Percentiles rank a stretch among this genome's conserved stretches.
These are phyloP conservation scores for Tetrao urogallus DNA, from an alignment of 2,113 vertebrate genomes.

Conservation along the genomic window DNA sequence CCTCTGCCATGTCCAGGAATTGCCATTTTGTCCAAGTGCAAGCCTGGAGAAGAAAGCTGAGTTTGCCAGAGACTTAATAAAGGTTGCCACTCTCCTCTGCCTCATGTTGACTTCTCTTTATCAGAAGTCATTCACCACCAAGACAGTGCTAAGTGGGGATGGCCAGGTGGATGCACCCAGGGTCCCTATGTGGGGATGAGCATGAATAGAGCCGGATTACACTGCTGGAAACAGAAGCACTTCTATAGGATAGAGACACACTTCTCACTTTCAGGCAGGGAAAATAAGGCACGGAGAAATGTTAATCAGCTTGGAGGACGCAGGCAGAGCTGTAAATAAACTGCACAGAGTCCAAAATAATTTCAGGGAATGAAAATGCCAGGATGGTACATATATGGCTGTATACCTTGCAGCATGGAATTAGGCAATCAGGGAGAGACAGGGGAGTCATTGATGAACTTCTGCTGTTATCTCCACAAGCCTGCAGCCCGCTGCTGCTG, in stretches of 20 bases:
- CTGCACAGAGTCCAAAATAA: neutral
- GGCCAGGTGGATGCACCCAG: rapidly evolving
- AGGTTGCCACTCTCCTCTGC: neutral
- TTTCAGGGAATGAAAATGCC: neutral
- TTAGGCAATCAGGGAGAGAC: neutral
- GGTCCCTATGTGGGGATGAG: neutral
- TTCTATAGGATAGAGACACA: neutral
- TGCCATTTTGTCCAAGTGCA: neutral
- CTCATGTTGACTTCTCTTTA: neutral
- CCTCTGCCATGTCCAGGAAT: neutral
- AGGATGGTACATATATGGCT: neutral
- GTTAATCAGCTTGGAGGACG: neutral
- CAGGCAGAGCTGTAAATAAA: neutral
- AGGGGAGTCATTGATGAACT: neutral
- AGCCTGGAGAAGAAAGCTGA: neutral
- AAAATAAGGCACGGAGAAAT: neutral
- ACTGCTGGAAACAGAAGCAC: neutral
- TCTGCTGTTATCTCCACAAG: neutral
- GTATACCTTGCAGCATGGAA: neutral
- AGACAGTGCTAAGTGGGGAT: neutral
- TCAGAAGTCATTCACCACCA: neutral
- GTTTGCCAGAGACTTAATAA: neutral
- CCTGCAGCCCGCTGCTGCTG: neutral
- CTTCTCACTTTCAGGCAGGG: neutral
- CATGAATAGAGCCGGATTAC: neutral